Evolutionary conservation across 2,888 invertebrate species (phyloP), one percentile per base, ranked within the genome.

Genomic region (Apocheima hispidaria): DNA sequence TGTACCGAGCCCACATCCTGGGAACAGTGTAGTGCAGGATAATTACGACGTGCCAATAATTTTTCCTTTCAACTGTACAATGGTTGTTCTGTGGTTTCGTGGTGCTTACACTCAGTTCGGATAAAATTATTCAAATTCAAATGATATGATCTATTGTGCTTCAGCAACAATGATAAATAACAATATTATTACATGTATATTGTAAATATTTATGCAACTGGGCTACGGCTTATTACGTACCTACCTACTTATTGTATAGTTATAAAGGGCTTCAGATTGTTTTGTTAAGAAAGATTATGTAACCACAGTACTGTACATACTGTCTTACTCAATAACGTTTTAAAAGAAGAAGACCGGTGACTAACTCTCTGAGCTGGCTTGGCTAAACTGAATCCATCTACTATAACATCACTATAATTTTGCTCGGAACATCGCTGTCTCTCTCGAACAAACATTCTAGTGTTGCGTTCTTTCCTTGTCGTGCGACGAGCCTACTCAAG

Each of bases 101-200:
- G 56, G 78, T 81, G 82, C 79, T 80, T 86, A 87, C 84, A 84
- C 84, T 85, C 86, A 84, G 84, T 86, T 86, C 85, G 83, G 88
- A 90, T 89, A 89, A 88, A 89, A 89, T 89, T 89, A 91, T 90
- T 90, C 88, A 89, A 91, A 91, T 90, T 91, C 88, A 90, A 90
- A 91, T 89, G 87, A 90, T 90, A 90, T 86, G 86, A 89, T 89
- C 89, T 90, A 89, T 90, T 90, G 90, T 88, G 83, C 86, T 88
- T 86, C 87, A 84, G 83, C 81, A 86, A 90, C 90, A 89, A 88
- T 89, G 89, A 89, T 90, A 88, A 87, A 90, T 87, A 88, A 86
- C 86, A 86, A 85, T 87, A 88, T 84, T 86, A 88, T 84, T 84
- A 84, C 82, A 82, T 84, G 83, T 86, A 86, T 84, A 72, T 72